Conservation (phyloP, 1,140 invertebrate species). For the Drosophila trapezifrons region DNA sequence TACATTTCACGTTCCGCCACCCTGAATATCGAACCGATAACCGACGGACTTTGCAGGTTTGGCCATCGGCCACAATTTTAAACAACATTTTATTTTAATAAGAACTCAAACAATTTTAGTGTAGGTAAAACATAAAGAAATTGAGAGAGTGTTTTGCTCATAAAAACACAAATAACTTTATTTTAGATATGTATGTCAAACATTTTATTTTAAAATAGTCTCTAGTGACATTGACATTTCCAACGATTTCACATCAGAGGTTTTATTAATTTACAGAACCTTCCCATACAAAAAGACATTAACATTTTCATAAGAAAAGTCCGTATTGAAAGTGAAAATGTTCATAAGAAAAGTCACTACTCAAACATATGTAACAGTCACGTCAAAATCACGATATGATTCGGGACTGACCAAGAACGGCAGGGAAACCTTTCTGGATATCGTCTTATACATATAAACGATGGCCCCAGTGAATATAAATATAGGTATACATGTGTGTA, state of each 20-base stretch:
- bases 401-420: not conserved
- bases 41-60: too few species aligned
- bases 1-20: too few species aligned
- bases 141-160: too few species aligned
- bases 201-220: too few species aligned
- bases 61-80: too few species aligned
- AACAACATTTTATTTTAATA: too few species aligned
- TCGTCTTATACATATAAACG: not conserved
- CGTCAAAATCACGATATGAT: not conserved
- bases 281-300: not conserved
- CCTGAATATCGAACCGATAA: not conserved
- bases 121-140: too few species aligned
- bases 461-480: not conserved
- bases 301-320: not conserved
- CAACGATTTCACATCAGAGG: too few species aligned
- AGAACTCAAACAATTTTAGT: too few species aligned
- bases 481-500: not conserved
- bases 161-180: too few species aligned
- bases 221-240: too few species aligned
- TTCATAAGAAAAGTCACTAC: not conserved
- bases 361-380: slow-evolving; percentile 1
- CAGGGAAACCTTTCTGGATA: not conserved
- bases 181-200: too few species aligned
- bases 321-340: slow-evolving; percentile 1
- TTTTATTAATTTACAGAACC: not conserved